Conservation (phyloP, 2,797 vertebrate species). For the Tenualosa thibaudeaui region DNA sequence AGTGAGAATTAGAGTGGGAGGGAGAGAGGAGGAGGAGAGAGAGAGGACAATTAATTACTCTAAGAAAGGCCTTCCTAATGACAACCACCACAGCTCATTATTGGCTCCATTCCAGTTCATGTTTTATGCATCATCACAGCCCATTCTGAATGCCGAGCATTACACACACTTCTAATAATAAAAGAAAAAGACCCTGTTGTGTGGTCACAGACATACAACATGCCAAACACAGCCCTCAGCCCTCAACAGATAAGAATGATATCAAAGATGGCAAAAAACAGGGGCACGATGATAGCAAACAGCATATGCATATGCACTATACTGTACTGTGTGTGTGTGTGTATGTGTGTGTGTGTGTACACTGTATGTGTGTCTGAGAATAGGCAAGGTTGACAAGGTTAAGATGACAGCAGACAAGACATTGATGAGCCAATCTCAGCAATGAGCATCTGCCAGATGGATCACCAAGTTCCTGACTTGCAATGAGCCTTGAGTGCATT, state of each 20-base stretch:
- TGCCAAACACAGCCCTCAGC: too few relatives aligned
- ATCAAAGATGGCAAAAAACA: too few relatives aligned
- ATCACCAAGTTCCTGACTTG: neutral
- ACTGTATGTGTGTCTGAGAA: neutral
- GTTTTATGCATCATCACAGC: slow-evolving; percentile 39
- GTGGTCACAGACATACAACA: neutral
- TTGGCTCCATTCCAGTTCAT: slow-evolving; percentile 37
- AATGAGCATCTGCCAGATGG: neutral
- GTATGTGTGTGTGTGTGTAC: neutral
- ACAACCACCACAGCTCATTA: slow-evolving; percentile 21
- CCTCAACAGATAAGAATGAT: too few relatives aligned
- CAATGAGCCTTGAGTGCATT: neutral
- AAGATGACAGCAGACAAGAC: neutral
- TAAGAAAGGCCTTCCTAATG: slow-evolving; percentile 29
- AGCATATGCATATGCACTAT: too few relatives aligned
- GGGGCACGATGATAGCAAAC: too few relatives aligned
- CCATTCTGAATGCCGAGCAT: slow-evolving; percentile 39
- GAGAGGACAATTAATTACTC: neutral
- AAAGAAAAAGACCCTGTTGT: slow-evolving; percentile 19
- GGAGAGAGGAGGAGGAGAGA: neutral
- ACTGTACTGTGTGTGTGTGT: too few relatives aligned
- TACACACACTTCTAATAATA: neutral
- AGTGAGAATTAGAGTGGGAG: neutral
- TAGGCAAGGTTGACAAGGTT: neutral
- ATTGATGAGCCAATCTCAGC: neutral